Conservation (phyloP, 2,888 invertebrate genomes). For the Synanthedon tipuliformis region DNA sequence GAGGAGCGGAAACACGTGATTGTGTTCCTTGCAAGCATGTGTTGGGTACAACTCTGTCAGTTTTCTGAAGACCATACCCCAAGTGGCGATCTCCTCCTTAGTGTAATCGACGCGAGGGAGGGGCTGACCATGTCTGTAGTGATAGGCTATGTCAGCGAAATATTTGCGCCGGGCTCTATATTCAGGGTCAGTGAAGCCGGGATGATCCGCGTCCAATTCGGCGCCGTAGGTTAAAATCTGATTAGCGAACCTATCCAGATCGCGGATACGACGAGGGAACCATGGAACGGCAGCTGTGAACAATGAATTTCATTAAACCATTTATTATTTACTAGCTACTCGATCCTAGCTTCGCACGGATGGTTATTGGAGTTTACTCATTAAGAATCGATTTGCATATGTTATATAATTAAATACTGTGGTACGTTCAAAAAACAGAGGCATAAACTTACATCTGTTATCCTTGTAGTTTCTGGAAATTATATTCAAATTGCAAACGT, state of each 20-base stretch:
- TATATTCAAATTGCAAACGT: constrained; percentile 85
- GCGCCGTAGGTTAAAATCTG: constrained; percentile 97
- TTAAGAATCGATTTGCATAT: too few relatives aligned
- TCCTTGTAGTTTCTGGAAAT: constrained; percentile 90
- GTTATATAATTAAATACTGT: too few relatives aligned
- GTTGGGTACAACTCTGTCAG: constrained; percentile 90
- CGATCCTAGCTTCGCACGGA: too few relatives aligned
- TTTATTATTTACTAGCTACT: not conserved
- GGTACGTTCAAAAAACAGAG: too few relatives aligned
- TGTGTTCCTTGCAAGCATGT: constrained; percentile 96
- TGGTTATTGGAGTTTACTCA: too few relatives aligned
- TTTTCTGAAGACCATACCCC: constrained; percentile 90
- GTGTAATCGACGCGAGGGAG: constrained; percentile 94
- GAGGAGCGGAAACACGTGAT: constrained; percentile 94
- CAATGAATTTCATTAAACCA: not conserved
- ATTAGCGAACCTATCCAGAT: constrained; percentile 95
- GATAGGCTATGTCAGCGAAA: constrained; percentile 96
- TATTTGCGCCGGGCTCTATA: constrained; percentile 88
- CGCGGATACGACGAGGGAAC: constrained; percentile 95
- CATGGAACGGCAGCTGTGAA: constrained; percentile 86
- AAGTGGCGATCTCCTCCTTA: constrained; percentile 87
- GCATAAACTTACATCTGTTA: constrained; percentile 71
- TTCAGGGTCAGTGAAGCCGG: constrained; percentile 94
- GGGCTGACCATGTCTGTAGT: constrained; percentile 93
- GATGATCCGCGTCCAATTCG: constrained; percentile 95